Base-by-base conservation (phyloP, 2,888 invertebrate species). In the Microctonus brassicae region DNA sequence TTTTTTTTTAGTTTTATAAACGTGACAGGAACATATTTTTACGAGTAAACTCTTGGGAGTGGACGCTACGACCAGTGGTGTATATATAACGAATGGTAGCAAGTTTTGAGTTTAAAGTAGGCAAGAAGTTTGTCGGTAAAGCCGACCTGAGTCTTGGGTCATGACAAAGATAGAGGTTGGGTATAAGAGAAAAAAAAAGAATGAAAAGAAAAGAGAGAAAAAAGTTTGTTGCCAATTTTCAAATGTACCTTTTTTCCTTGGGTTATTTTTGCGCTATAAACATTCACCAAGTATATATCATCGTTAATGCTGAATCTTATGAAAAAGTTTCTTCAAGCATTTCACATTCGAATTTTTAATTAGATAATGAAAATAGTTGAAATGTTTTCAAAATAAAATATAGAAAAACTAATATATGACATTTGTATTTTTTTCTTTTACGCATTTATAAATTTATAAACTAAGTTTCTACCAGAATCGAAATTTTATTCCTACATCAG, bases 71-170 rank as follows among this genome's bases (percentile, higher is more conserved):
- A 36, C 66, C 57, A 57, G 57, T 66, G 39, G 57, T 47, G 36
- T 47, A 47, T 47, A n/a, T 47, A 47, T 47, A 47, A n/a, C 17
- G 47, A 47, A 17, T 47, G 47, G 47, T 47, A 47, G 47, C 47
- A 66, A 66, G 22, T 66, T 57, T 33, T 24, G 36, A 57, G 66
- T 67, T 67, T 68, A 60, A 68, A 68, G 67, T 60, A 68, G 67
- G 67, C 67, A 60, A n/a, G 60, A 68, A 68, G 60, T 68, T 68
- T 29, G 34, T 42, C 47, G 22, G 64, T 53, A 64, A 64, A 57
- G 66, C 33, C 58, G 29, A 47, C 26, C 9, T 47, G 47, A 63
- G 47, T 47, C 52, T 9, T 47, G 63, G 42, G 47, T 63, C 47
- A 17, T 47, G 47, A 63, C 11, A 52, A 17, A 63, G 47, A 29